These are phyloP conservation scores for Pedetes capensis DNA, from an alignment of 2,113 vertebrate genomes.

Conservation along the genomic window DNA sequence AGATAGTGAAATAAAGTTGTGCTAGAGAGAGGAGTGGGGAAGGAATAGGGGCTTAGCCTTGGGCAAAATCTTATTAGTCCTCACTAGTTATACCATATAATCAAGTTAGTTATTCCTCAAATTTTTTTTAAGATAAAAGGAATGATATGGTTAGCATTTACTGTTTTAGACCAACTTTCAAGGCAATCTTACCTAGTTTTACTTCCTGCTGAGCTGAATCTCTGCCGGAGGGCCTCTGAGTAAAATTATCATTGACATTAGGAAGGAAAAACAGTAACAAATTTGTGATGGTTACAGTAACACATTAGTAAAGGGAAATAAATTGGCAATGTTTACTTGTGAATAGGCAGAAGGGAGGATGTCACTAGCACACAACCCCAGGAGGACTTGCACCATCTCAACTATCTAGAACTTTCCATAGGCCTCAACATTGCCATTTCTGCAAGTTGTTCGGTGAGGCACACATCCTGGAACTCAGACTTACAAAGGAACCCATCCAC, in stretches of 20 bases:
- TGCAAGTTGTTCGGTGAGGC: background rate
- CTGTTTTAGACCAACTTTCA: slow-evolving; percentile 24
- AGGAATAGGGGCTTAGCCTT: background rate
- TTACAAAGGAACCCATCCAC: background rate
- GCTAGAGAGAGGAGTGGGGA: background rate
- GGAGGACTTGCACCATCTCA: background rate
- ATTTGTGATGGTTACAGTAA: slow-evolving; percentile 7
- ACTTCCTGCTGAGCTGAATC: slow-evolving; percentile 47
- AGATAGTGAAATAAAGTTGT: background rate
- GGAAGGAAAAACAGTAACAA: slow-evolving; percentile 48
- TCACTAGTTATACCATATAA: background rate
- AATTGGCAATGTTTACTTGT: background rate
- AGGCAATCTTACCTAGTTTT: slow-evolving; percentile 53
- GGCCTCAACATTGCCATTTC: background rate
- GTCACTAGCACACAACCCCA: background rate
- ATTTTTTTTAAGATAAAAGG: slow-evolving; percentile 37
- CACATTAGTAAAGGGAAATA: slow-evolving; percentile 35
- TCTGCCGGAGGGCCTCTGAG: slow-evolving; percentile 42
- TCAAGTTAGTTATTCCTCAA: background rate
- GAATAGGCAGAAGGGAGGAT: background rate
- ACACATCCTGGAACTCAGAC: background rate
- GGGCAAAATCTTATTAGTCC: background rate
- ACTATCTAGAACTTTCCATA: background rate
- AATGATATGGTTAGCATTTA: background rate
- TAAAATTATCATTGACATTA: slow-evolving; percentile 55